phyloP scores from a whole-genome alignment of 2,797 vertebrate species.

The Eleutherodactylus coqui region DNA sequence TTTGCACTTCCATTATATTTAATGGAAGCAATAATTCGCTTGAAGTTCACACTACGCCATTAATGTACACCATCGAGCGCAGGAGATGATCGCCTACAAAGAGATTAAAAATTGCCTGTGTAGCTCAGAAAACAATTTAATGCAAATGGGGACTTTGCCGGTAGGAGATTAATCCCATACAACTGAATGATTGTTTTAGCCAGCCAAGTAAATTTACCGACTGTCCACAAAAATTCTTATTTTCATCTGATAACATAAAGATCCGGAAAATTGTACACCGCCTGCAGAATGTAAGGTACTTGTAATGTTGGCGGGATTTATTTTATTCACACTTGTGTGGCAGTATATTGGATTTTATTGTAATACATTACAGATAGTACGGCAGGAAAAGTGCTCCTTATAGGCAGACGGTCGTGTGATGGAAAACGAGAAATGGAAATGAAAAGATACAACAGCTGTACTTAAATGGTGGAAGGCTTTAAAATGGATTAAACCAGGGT shows the following conservation, averaged over 20 bases:
- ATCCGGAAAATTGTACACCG: background rate
- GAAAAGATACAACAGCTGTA: background rate
- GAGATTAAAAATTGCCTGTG: constrained; percentile 28
- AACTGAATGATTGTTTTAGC: constrained; percentile 22
- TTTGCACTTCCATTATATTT: constrained; percentile 22
- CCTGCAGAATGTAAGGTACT: background rate
- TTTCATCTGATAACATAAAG: constrained; percentile 25
- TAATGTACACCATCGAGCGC: constrained; percentile 15
- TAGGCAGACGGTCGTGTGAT: background rate
- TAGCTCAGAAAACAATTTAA: constrained; percentile 27
- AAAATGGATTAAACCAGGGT: background rate
- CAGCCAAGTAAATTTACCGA: constrained; percentile 6
- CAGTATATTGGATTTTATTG: background rate
- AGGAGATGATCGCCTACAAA: constrained; percentile 25
- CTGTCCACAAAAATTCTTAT: constrained; percentile 18
- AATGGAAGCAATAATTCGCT: constrained; percentile 27
- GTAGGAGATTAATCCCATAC: constrained; percentile 24
- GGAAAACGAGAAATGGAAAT: background rate
- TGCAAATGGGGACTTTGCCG: constrained; percentile 26
- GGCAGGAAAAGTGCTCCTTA: background rate
- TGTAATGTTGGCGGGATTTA: constrained; percentile 23
- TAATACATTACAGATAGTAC: background rate
- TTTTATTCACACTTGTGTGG: constrained; percentile 21
- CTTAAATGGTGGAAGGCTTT: background rate
- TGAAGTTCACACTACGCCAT: constrained; percentile 2